Evolutionary conservation across 2,797 vertebrate genomes (phyloP).

Genomic region (Anguilla anguilla): DNA sequence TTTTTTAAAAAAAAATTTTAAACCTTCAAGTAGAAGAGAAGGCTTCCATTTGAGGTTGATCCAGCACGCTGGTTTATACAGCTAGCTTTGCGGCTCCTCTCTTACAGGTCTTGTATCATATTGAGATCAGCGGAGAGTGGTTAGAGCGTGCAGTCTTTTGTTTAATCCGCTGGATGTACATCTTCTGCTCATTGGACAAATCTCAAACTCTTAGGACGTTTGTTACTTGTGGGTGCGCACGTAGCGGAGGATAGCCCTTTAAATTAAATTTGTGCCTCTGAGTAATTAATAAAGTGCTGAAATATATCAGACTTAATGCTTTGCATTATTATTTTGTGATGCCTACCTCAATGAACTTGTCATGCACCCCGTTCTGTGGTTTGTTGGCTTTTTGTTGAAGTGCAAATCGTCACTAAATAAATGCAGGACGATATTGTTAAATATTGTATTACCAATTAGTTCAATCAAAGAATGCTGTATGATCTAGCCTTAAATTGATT

Average conservation of each 20-base stretch:
- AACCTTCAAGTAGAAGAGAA: background rate
- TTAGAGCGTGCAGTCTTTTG: background rate
- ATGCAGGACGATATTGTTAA: background rate
- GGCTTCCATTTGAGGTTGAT: background rate
- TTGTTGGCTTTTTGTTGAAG: background rate
- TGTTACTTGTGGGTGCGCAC: conserved; percentile 51
- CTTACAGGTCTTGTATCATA: background rate
- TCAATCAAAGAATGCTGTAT: background rate
- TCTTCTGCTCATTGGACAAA: conserved; percentile 46
- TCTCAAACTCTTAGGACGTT: conserved; percentile 41
- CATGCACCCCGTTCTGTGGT: background rate
- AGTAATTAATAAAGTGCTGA: conserved; percentile 74
- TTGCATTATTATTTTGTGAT: conserved; percentile 28
- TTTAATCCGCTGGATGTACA: background rate
- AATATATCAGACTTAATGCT: conserved; percentile 39
- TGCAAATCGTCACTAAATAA: background rate
- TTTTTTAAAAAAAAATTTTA: background rate
- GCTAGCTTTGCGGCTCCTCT: background rate
- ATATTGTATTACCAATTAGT: background rate
- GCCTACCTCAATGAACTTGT: background rate
- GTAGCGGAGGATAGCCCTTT: conserved; percentile 63
- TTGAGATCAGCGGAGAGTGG: background rate
- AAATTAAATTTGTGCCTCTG: conserved; percentile 72
- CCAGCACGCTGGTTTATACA: background rate
- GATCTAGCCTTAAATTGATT: background rate